A percentile compares a stretch with the other conserved stretches of the same genome.
Conservation (phyloP, 1,140 invertebrate species). For the Drosophila burlai region DNA sequence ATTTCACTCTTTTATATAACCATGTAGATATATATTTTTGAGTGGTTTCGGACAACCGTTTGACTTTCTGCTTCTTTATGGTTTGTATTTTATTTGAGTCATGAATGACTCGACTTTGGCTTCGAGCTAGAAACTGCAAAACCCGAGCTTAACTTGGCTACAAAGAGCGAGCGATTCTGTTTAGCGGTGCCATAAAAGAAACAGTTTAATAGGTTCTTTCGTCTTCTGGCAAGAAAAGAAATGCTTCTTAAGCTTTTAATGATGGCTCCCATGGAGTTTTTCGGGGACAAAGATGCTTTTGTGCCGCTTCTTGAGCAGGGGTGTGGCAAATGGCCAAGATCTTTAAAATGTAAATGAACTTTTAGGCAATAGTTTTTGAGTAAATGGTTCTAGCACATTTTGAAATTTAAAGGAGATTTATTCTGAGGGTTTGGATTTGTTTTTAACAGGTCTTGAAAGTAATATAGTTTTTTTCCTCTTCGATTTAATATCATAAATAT, state of each 20-base stretch:
- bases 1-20: slow-evolving; percentile 19
- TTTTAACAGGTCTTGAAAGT: neutral
- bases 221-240: slow-evolving; percentile 27
- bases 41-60: slow-evolving; percentile 45
- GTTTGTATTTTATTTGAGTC: slow-evolving; percentile 30
- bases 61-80: slow-evolving; percentile 9
- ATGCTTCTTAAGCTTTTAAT: slow-evolving; percentile 54
- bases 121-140: slow-evolving; percentile 28
- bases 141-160: slow-evolving; percentile 28
- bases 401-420: neutral
- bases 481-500: neutral
- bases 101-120: slow-evolving; percentile 66
- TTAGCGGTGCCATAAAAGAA: slow-evolving; percentile 77
- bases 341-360: slow-evolving; percentile 25
- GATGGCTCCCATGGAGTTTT: slow-evolving; percentile 42
- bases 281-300: slow-evolving; percentile 40
- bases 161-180: slow-evolving; percentile 51
- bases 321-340: slow-evolving; percentile 27
- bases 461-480: neutral
- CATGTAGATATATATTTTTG: slow-evolving; percentile 10
- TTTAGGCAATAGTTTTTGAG: slow-evolving; percentile 7
- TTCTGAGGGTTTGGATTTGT: neutral
- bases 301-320: slow-evolving; percentile 37
- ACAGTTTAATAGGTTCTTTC: slow-evolving; percentile 70
- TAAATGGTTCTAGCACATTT: neutral